Evolutionary conservation across 2,888 invertebrate species (phyloP), one percentile per base, ranked within the genome.

Genomic region (Thymelicus lineola): DNA sequence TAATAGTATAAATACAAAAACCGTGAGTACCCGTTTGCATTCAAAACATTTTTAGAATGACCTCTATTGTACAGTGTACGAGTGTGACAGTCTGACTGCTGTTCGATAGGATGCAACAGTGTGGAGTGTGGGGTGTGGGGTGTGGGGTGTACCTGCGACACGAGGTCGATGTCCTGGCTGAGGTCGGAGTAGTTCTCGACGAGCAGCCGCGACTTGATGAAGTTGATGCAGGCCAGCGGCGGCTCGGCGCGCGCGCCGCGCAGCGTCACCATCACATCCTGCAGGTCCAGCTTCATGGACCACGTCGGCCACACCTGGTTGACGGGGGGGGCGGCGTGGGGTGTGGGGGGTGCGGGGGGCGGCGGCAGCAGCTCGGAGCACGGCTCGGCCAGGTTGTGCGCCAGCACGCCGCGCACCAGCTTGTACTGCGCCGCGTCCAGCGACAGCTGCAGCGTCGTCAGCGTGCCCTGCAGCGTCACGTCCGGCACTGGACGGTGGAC

Each of bases 91-190:
- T 28, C 5, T 2, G 28, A 28, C n/a, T 28, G 28, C 3, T 28
- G 28, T 5, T 28, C 28, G 28, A 28, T 28, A n/a, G n/a, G 28
- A 28, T 28, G 28, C 28, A 28, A 5, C 28, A 28, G 28, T 28
- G 3, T 28, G 28, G 5, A 28, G 1, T 2, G 20, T 20, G 20
- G 28, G 1, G 28, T 28, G 28, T 28, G 28, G 1, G 12, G 1
- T 1, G 12, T 42, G 14, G 5, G 9, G 12, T 28, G 1, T 66
- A 95, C 98, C 89, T 97, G 97, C 0, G 98, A 99, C 0, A 98
- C 97, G 20, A 99, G 94, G 87, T 98, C 98, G 65, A 99, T 95
- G 81, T 98, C 98, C 88, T 98, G 98, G 14, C 97, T 96, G 60
- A 97, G 95, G 88, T 99, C 98, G 77, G 97, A 98, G 84, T 96